Conservation (phyloP, 64 coral and sea anemone species). For the Pocillopora verrucosa region DNA sequence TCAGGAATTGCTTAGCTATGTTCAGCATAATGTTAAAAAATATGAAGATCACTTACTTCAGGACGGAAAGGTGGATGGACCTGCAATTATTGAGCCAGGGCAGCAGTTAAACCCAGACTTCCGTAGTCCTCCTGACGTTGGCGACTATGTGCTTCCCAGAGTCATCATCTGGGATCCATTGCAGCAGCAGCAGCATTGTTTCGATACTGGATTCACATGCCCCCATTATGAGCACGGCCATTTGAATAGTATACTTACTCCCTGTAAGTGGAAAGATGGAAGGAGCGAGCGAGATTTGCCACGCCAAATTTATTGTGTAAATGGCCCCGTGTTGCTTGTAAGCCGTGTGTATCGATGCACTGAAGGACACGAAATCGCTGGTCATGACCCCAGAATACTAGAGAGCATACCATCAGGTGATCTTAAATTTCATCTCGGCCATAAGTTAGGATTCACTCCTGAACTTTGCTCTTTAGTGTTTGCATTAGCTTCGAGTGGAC, state of each 20-base stretch:
- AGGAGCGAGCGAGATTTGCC: constrained; percentile 42
- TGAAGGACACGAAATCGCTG: constrained; percentile 13
- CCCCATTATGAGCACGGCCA: constrained; percentile 17
- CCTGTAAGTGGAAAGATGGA: constrained; percentile 53
- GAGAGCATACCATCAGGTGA: constrained; percentile 25
- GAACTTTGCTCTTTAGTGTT: constrained; percentile 26
- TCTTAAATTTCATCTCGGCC: constrained; percentile 7
- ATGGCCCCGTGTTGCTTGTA: constrained; percentile 37
- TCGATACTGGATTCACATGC: background rate
- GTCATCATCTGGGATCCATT: background rate
- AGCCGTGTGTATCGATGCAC: constrained; percentile 38
- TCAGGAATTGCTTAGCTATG: background rate
- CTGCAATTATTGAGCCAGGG: background rate
- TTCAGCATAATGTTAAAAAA: background rate
- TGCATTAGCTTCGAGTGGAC: constrained; percentile 27
- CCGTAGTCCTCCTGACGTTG: background rate
- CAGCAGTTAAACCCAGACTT: background rate
- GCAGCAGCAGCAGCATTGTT: background rate
- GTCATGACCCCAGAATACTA: constrained; percentile 27
- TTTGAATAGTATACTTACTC: background rate
- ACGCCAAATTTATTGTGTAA: constrained; percentile 18
- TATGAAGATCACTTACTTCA: constrained; percentile 8
- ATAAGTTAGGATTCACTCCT: constrained; percentile 10
- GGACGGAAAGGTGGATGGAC: background rate
- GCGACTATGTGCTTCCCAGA: constrained; percentile 11